Conservation (phyloP, 2,113 vertebrate species). For the Myiagra hebetior region DNA sequence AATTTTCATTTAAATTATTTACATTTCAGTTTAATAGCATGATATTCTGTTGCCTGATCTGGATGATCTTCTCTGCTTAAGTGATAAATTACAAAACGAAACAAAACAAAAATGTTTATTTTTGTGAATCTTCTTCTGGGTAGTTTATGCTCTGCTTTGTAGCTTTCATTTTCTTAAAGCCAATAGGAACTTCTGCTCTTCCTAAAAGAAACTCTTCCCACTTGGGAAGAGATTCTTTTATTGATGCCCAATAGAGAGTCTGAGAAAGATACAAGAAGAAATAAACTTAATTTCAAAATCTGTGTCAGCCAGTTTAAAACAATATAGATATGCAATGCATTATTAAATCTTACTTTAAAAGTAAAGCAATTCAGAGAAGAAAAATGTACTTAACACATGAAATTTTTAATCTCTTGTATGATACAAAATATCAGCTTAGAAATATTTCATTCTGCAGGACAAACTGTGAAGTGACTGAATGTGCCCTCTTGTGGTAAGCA, state of each 20-base stretch:
- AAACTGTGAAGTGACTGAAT: constrained; percentile 68
- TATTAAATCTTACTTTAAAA: constrained; percentile 23
- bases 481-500: constrained; percentile 79
- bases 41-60: background rate
- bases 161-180: constrained; percentile 40
- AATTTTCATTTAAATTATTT: background rate
- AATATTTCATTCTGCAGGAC: constrained; percentile 54
- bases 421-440: constrained; percentile 52
- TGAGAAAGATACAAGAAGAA: constrained; percentile 71
- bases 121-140: constrained; percentile 41
- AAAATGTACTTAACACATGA: constrained; percentile 53
- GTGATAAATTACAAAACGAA: background rate
- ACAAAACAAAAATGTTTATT: background rate
- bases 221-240: constrained; percentile 83
- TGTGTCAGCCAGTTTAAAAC: constrained; percentile 41
- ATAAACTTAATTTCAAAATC: constrained; percentile 64
- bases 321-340: constrained; percentile 18
- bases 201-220: constrained; percentile 87
- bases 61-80: background rate
- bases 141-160: constrained; percentile 44
- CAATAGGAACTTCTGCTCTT: constrained; percentile 73
- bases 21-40: background rate
- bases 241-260: constrained; percentile 84
- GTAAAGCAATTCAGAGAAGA: constrained; percentile 66
- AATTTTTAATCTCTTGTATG: constrained; percentile 63